Evolutionary conservation across 2,888 invertebrate species (phyloP).

Genomic region (Saturnia pavonia): DNA sequence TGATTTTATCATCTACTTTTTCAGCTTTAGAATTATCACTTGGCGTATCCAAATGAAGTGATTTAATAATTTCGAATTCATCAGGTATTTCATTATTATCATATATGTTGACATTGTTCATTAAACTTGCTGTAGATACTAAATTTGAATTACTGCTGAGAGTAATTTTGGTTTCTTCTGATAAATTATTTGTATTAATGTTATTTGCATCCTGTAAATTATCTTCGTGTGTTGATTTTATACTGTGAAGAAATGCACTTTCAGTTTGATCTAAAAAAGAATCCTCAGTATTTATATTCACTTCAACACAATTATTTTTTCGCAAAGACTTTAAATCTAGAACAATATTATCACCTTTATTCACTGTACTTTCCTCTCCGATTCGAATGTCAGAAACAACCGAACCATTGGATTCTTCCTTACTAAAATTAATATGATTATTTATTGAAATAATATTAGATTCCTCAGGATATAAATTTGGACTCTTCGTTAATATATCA

Average conservation of each 20-base stretch:
- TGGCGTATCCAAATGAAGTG: background rate
- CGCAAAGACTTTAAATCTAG: background rate
- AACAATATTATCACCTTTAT: conserved; percentile 2
- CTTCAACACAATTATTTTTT: conserved; percentile 6
- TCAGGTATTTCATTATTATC: background rate
- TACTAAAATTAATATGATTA: background rate
- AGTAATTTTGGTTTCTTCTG: conserved; percentile 8
- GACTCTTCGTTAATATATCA: background rate
- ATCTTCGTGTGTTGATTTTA: conserved; percentile 20
- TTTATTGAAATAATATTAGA: background rate
- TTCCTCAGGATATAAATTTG: background rate
- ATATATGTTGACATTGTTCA: background rate
- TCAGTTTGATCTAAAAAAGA: conserved; percentile 3
- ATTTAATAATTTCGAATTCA: background rate
- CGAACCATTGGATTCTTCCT: background rate
- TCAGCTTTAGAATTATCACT: background rate
- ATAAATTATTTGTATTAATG: conserved; percentile 25
- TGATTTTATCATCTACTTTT: background rate
- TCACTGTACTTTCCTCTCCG: background rate
- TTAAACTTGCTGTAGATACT: background rate
- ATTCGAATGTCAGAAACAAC: background rate
- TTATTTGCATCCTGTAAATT: conserved; percentile 24
- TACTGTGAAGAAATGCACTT: conserved; percentile 13
- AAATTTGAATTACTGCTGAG: conserved; percentile 25
- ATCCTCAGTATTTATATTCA: background rate